Percentiles rank a stretch among this genome's conserved stretches.
Evolutionary conservation across 2,113 vertebrate genomes (phyloP).

Genomic region (Chelonoidis abingdonii): DNA sequence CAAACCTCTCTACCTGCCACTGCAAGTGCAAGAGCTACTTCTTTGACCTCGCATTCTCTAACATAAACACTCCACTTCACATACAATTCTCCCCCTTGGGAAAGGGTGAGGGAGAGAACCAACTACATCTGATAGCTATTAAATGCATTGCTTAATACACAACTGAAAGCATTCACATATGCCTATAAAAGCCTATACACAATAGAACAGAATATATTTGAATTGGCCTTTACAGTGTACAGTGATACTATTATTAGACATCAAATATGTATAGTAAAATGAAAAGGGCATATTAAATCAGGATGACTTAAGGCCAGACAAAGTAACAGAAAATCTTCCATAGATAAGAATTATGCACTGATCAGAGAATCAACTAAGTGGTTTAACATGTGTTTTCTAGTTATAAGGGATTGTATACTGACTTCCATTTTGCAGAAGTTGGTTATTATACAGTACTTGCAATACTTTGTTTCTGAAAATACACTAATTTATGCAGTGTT

Average conservation of each 20-base stretch:
- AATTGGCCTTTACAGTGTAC: not conserved
- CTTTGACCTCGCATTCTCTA: not conserved
- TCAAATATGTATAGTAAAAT: fast-evolving
- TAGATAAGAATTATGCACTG: not conserved
- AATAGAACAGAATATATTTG: not conserved
- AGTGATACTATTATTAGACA: not conserved
- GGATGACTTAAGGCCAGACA: not conserved
- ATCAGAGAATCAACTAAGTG: not conserved
- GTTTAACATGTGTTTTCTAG: not conserved
- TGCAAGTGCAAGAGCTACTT: fast-evolving
- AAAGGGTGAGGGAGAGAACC: not conserved
- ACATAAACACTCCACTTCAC: not conserved
- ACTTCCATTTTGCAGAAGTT: fast-evolving
- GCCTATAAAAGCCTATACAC: not conserved
- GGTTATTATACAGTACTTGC: fast-evolving
- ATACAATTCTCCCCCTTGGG: not conserved
- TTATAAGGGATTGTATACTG: fast-evolving
- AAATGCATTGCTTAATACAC: not conserved
- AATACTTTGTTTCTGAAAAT: not conserved
- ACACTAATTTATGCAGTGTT: fast-evolving
- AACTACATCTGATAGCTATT: not conserved
- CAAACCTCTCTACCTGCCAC: not conserved
- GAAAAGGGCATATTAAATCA: not conserved
- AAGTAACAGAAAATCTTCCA: not conserved
- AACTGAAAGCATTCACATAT: not conserved